Conservation (phyloP, 2,797 vertebrate species). For the Antrozous pallidus region DNA sequence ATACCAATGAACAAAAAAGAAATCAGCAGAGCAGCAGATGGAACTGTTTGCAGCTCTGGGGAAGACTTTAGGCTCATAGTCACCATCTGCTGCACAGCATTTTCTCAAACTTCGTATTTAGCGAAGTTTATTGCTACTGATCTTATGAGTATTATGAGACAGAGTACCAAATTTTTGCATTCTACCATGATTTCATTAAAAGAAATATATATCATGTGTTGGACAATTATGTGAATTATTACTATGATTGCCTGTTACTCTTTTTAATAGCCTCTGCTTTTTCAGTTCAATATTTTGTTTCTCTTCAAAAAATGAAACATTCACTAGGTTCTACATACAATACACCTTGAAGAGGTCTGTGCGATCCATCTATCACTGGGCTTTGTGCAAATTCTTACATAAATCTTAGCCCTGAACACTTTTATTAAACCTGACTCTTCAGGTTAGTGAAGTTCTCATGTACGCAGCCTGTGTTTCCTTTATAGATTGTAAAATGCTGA, state of each 20-base stretch:
- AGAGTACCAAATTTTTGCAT: constrained; percentile 67
- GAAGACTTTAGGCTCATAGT: constrained; percentile 77
- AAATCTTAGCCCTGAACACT: neutral
- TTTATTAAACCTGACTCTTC: constrained; percentile 18
- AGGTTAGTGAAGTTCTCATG: neutral
- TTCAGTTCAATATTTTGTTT: constrained; percentile 39
- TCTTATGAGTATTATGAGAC: constrained; percentile 73
- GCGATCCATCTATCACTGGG: neutral
- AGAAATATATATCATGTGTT: constrained; percentile 42
- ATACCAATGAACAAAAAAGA: constrained; percentile 64
- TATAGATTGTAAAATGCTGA: constrained; percentile 29
- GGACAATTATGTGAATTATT: constrained; percentile 40
- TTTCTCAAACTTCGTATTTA: constrained; percentile 79
- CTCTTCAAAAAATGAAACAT: neutral
- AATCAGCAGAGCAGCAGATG: constrained; percentile 73
- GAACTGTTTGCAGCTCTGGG: constrained; percentile 77
- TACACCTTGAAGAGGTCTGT: constrained; percentile 31
- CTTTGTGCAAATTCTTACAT: constrained; percentile 30
- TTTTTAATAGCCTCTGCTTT: constrained; percentile 9
- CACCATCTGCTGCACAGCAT: constrained; percentile 74
- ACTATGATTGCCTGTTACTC: neutral
- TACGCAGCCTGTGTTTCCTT: neutral
- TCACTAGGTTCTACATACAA: constrained; percentile 33
- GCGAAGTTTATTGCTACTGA: constrained; percentile 75
- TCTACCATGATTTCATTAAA: constrained; percentile 74